Percentiles rank a stretch among this genome's conserved stretches.
These are phyloP conservation scores for Eufriesea mexicana DNA, from an alignment of 1,140 invertebrate genomes.

Conservation along the genomic window DNA sequence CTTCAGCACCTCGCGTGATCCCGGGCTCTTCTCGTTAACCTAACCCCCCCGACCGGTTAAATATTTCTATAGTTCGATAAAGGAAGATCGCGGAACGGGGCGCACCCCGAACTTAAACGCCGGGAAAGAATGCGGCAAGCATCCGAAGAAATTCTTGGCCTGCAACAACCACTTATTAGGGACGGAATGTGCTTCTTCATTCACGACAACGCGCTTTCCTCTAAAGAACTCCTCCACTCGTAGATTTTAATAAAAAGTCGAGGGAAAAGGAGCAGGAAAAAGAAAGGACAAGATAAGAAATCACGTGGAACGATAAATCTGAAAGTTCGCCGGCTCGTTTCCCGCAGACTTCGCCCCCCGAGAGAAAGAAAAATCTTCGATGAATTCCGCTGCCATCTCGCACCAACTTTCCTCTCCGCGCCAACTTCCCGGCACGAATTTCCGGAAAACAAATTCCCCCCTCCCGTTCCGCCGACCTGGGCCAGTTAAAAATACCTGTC, in stretches of 20 bases:
- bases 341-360: neutral
- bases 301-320: conserved; percentile 35
- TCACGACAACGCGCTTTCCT: neutral
- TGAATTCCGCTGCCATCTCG: neutral
- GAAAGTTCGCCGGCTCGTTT: conserved; percentile 8
- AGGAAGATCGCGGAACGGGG: neutral
- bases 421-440: neutral
- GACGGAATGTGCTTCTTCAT: neutral
- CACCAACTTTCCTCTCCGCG: neutral
- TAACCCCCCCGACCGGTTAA: neutral
- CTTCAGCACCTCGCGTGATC: neutral
- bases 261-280: neutral
- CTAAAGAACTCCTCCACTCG: neutral
- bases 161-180: neutral
- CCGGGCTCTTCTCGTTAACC: neutral
- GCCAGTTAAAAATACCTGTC: neutral
- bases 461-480: accelerated
- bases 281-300: conserved; percentile 4
- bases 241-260: conserved; percentile 3
- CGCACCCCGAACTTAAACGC: no score
- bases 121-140: neutral
- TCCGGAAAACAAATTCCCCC: conserved; percentile 26
- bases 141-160: neutral
- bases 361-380: conserved; percentile 17
- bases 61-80: neutral